Conservation (phyloP, 2,888 invertebrate genomes). For the Erebia epiphron region DNA sequence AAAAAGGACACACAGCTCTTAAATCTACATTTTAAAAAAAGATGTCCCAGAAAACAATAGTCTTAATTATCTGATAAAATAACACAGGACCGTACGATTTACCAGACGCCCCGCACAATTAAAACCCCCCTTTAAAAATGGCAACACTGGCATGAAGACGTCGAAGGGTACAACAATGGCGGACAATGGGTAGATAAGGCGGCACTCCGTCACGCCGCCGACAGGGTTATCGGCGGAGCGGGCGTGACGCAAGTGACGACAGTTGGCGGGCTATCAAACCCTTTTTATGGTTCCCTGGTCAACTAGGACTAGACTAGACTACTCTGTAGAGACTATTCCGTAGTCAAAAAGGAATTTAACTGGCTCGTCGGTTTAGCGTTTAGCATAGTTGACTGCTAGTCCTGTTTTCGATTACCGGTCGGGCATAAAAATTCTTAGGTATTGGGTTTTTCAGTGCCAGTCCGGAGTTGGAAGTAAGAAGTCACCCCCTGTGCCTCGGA, state of each 20-base stretch:
- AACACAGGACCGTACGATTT: constrained; percentile 17
- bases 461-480: too few relatives aligned
- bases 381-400: too few relatives aligned
- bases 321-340: too few relatives aligned
- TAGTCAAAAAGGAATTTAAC: too few relatives aligned
- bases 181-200: constrained; percentile 66
- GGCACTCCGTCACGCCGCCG: constrained; percentile 78
- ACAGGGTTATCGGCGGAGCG: constrained; percentile 76
- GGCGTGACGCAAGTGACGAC: constrained; percentile 41
- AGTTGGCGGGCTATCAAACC: constrained; percentile 28
- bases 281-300: too few relatives aligned
- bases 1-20: background rate
- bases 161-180: constrained; percentile 68
- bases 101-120: constrained; percentile 34
- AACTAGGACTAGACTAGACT: too few relatives aligned
- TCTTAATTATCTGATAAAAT: constrained; percentile 21
- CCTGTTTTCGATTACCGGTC: too few relatives aligned
- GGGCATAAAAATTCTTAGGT: too few relatives aligned
- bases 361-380: too few relatives aligned
- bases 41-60: constrained; percentile 10
- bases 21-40: background rate
- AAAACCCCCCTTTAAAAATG: constrained; percentile 37
- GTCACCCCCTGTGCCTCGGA: too few relatives aligned
- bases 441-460: too few relatives aligned
- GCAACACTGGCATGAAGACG: constrained; percentile 61